A percentile compares a stretch with the other conserved stretches of the same genome.
Evolutionary conservation across 2,797 vertebrate species (phyloP).

Genomic region (Poeciliopsis infans): DNA sequence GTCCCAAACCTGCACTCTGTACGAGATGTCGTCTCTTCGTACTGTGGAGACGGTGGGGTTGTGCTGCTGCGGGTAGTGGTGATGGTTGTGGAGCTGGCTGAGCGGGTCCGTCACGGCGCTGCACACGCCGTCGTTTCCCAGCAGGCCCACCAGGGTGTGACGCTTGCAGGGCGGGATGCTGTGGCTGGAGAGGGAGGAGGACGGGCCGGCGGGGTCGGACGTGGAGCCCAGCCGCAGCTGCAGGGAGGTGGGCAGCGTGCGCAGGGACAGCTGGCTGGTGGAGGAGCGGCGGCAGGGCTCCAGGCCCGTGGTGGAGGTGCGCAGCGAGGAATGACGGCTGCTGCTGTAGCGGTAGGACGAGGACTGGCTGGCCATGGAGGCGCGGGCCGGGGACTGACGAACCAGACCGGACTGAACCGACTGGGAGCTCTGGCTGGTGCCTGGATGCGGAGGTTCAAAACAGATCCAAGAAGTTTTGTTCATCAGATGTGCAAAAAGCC

Average conservation of each 20-base stretch:
- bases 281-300: constrained; percentile 96
- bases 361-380: constrained; percentile 93
- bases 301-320: constrained; percentile 91
- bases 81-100: constrained; percentile 77
- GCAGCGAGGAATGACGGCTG: constrained; percentile 94
- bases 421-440: constrained; percentile 95
- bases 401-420: constrained; percentile 93
- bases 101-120: constrained; percentile 65
- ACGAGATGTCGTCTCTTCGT: constrained; percentile 94
- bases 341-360: constrained; percentile 96
- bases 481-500: background rate
- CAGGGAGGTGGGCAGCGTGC: constrained; percentile 92
- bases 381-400: constrained; percentile 94
- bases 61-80: constrained; percentile 83
- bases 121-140: constrained; percentile 87
- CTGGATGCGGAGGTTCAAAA: constrained; percentile 62
- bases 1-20: constrained; percentile 91
- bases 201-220: constrained; percentile 86
- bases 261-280: constrained; percentile 95
- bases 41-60: constrained; percentile 76
- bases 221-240: constrained; percentile 89
- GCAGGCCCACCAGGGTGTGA: constrained; percentile 91
- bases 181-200: constrained; percentile 94
- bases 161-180: constrained; percentile 97
- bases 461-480: background rate